Conservation (phyloP, 2,888 invertebrate species). For the Drosophila vallismaia region DNA sequence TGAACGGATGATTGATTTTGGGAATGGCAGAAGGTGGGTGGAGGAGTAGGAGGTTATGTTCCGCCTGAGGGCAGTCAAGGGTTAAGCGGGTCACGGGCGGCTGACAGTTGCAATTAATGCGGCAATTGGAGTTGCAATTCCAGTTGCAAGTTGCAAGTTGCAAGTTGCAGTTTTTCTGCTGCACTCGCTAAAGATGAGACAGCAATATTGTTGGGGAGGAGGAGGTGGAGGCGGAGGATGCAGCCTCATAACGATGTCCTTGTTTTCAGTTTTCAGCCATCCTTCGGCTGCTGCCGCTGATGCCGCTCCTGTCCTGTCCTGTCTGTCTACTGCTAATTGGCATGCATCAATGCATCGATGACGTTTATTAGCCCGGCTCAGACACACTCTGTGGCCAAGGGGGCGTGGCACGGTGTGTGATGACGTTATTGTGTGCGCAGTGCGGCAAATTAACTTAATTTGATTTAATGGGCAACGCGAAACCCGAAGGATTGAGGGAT, state of each 20-base stretch:
- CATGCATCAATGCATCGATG: conserved; percentile 78
- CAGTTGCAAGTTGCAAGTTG: conserved; percentile 35
- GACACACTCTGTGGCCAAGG: conserved; percentile 43
- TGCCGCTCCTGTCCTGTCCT: not conserved
- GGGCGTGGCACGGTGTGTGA: conserved; percentile 35
- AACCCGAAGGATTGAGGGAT: not conserved
- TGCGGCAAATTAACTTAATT: conserved; percentile 69
- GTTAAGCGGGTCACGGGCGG: conserved; percentile 43
- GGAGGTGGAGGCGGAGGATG: not conserved
- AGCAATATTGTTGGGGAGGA: conserved; percentile 7
- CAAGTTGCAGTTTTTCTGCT: conserved; percentile 56
- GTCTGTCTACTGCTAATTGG: conserved; percentile 65
- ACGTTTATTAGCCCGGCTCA: conserved; percentile 75
- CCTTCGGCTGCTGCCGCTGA: not conserved
- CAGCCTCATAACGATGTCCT: conserved; percentile 5
- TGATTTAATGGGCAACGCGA: conserved; percentile 62
- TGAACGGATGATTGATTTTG: conserved; percentile 35
- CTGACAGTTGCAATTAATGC: conserved; percentile 78
- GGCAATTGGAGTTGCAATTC: conserved; percentile 50
- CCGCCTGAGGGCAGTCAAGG: conserved; percentile 18
- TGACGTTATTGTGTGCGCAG: conserved; percentile 68
- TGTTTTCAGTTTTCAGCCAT: conserved; percentile 5
- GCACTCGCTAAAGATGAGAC: conserved; percentile 68
- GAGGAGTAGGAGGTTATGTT: not conserved
- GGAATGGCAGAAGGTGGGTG: conserved; percentile 2